phyloP scores from a whole-genome alignment of 1,140 invertebrate species.

The Orussus abietinus region DNA sequence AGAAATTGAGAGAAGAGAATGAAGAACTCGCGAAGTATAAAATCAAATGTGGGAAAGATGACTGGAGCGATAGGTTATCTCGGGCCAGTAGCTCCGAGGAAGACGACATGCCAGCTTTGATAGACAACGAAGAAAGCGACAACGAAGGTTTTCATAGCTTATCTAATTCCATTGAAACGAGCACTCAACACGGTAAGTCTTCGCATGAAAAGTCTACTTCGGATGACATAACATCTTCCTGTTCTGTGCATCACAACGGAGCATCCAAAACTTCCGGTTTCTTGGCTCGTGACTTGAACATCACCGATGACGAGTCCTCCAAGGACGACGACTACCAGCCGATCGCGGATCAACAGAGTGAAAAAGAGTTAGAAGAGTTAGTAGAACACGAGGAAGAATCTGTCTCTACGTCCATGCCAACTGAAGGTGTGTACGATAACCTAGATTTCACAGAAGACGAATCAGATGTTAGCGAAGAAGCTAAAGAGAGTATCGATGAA shows the following conservation, averaged over 20 bases:
- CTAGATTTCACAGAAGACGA: constrained; percentile 43
- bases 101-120: constrained; percentile 3
- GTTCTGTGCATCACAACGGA: too few species aligned
- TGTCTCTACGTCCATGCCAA: constrained; percentile 4
- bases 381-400: constrained; percentile 8
- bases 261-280: too few species aligned
- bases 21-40: too few species aligned
- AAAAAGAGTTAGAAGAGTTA: too few species aligned
- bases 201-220: too few species aligned
- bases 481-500: constrained; percentile 6
- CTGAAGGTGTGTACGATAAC: constrained; percentile 1
- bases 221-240: too few species aligned
- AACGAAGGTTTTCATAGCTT: constrained; percentile 33
- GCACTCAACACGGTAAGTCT: too few species aligned
- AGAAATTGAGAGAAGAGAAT: too few species aligned
- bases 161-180: constrained; percentile 18
- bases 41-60: too few species aligned
- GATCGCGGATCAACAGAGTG: background rate
- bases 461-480: constrained; percentile 24
- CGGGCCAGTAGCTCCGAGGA: constrained; percentile 6
- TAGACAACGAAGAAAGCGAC: constrained; percentile 11
- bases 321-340: constrained; percentile 11
- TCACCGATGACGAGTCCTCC: constrained; percentile 45
- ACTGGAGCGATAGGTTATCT: too few species aligned
- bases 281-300: constrained; percentile 33